Conservation (phyloP, 2,113 vertebrate species). For the Gymnogyps californianus region DNA sequence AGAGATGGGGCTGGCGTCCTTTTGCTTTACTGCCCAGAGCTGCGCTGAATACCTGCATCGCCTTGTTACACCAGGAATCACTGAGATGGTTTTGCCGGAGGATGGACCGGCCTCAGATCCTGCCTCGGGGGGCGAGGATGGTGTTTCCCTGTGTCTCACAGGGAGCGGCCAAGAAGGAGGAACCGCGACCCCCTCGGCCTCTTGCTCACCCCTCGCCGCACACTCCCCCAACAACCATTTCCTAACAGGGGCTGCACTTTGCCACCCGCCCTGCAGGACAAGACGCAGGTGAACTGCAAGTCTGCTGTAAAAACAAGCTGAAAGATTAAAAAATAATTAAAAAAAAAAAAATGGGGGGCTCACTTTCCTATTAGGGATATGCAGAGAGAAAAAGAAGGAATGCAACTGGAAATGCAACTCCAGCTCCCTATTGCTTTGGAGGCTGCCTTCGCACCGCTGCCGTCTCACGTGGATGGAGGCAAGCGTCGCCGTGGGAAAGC, state of each 20-base stretch:
- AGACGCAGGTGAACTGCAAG: background rate
- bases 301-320: background rate
- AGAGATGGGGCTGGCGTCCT: background rate
- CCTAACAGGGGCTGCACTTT: background rate
- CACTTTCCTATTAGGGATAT: background rate
- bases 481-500: background rate
- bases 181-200: rapidly evolving
- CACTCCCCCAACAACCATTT: background rate
- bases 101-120: background rate
- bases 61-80: background rate
- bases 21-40: background rate
- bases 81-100: background rate
- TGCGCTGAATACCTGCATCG: background rate
- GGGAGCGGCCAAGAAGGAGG: background rate
- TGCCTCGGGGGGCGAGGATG: background rate
- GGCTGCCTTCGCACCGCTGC: background rate
- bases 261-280: background rate
- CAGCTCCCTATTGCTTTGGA: background rate
- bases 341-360: rapidly evolving
- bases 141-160: rapidly evolving
- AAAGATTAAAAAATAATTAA: background rate
- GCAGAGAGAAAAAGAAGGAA: background rate
- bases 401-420: background rate
- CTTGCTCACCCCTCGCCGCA: rapidly evolving
- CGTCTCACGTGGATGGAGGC: background rate